Conservation (phyloP, 2,888 invertebrate genomes). For the Idaea dimidiata region DNA sequence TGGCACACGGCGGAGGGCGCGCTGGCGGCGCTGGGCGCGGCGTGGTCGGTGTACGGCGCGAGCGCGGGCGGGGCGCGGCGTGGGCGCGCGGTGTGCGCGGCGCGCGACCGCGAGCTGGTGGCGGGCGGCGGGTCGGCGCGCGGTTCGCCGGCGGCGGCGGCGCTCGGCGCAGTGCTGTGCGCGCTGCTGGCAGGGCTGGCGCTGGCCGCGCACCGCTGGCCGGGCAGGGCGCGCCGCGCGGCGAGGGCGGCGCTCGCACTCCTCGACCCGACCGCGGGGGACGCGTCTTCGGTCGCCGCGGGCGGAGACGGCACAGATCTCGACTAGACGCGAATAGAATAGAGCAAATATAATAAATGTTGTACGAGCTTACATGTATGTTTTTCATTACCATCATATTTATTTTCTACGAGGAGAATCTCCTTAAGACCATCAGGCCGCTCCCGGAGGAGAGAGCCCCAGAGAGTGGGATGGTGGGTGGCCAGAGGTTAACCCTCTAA, state of each 20-base stretch:
- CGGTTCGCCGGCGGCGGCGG: constrained; percentile 86
- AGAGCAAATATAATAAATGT: no score
- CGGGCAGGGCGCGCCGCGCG: constrained; percentile 5
- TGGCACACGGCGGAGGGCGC: constrained; percentile 99
- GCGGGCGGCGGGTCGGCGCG: constrained; percentile 90
- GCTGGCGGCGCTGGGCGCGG: constrained; percentile 92
- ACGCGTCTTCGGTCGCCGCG: no score
- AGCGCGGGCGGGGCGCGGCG: constrained; percentile 55
- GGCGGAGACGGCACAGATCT: no score
- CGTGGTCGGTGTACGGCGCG: constrained; percentile 92
- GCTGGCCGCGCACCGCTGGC: constrained; percentile 33
- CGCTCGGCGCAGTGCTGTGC: constrained; percentile 77
- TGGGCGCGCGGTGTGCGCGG: constrained; percentile 93
- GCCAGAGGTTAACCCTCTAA: no score
- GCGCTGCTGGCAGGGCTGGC: constrained; percentile 85
- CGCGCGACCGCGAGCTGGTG: constrained; percentile 84
- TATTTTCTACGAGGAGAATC: no score
- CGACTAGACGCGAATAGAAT: no score
- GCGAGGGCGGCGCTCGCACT: constrained; percentile 1
- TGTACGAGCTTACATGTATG: no score
- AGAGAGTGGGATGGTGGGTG: no score
- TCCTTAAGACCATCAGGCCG: no score
- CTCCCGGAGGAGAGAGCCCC: no score
- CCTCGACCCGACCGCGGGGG: neutral
- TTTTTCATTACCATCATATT: no score